Base-by-base conservation (phyloP, 2,113 vertebrate species). In the Heterotilapia buettikoferi region DNA sequence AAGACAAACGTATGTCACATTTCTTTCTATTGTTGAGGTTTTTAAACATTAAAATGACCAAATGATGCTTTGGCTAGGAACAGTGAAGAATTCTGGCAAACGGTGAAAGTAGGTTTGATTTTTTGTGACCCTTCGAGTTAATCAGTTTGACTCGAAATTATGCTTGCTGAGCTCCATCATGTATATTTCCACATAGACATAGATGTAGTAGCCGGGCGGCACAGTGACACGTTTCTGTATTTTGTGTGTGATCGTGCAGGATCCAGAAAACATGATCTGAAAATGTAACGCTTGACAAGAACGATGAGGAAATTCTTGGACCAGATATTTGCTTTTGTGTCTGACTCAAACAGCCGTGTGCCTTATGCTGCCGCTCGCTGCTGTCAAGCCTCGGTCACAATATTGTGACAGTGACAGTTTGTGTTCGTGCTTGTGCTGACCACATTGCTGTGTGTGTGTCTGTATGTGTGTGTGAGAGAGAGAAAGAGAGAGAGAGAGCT, bases 401-500 rank as follows among this genome's bases (percentile, higher is more conserved):
- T 90, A 88, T 94, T 93, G 88, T 92, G 92, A 93, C 93, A 89
- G 84, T 40, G 63, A 84, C 73, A 57, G 89, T 88, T 80, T 71
- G 84, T 82, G 82, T 86, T 90, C 53, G 38, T 88, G 86, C 80
- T 85, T 52, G 71, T 68, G 21, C 85, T 87, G 92, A 90, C 86
- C 88, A 85, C 85, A 82, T 86, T 53, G 18, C 59, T 76, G 83
- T 87, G 26, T 83, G n/a, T 63, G 79, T 86, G 59, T 76, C 2
- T 85, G 19, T 43, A 5, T 40, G 5, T 9, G 4, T 21, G 19
- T 66, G 33, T 24, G 53, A 24, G 24, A 24, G 24, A 3, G 43
- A 13, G 43, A 14, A 9, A 40, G 50, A 10, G 50, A 14, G 57
- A 19, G 33, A 68, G 19, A 13, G 12, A 43, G 36, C 80, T 86